These are phyloP conservation scores for Drosophila ezoana DNA, from an alignment of 2,888 invertebrate genomes.

Conservation along the genomic window DNA sequence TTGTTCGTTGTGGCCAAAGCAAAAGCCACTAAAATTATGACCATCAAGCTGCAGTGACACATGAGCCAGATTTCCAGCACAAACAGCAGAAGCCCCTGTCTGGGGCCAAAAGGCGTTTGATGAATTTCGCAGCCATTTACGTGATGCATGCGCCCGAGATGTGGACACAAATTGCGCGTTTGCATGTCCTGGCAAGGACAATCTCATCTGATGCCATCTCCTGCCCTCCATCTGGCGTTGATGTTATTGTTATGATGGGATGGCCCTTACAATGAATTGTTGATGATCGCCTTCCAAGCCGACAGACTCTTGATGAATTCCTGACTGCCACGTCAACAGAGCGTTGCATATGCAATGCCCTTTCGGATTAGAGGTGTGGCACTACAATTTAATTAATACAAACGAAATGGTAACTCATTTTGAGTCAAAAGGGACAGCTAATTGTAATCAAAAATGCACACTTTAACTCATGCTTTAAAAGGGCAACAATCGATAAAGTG, in stretches of 20 bases:
- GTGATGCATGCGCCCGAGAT: constrained; percentile 63
- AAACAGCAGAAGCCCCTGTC: constrained; percentile 2
- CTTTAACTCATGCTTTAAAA: constrained; percentile 3
- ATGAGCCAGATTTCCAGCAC: constrained; percentile 56
- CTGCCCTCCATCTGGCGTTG: background rate
- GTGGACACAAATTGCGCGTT: constrained; percentile 64
- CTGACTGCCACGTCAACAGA: constrained; percentile 45
- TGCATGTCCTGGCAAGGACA: constrained; percentile 54
- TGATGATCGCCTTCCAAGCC: constrained; percentile 7
- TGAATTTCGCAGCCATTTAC: constrained; percentile 65
- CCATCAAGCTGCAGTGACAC: constrained; percentile 59
- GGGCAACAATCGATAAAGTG: constrained; percentile 1
- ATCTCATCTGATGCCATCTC: constrained; percentile 20
- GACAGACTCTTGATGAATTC: constrained; percentile 45
- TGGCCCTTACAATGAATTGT: constrained; percentile 38
- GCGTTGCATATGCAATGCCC: constrained; percentile 29
- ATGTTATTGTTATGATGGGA: constrained; percentile 25
- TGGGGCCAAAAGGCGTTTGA: constrained; percentile 52
- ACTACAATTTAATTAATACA: no score
- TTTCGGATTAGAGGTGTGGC: no score
- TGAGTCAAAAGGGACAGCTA: no score
- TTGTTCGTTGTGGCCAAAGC: constrained; percentile 36
- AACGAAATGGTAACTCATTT: no score
- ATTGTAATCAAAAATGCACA: background rate
- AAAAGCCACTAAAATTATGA: constrained; percentile 52